Conservation (phyloP, 37 sponge, comb jelly and placozoan species). For the Chondrilla cf. caribensis region DNA sequence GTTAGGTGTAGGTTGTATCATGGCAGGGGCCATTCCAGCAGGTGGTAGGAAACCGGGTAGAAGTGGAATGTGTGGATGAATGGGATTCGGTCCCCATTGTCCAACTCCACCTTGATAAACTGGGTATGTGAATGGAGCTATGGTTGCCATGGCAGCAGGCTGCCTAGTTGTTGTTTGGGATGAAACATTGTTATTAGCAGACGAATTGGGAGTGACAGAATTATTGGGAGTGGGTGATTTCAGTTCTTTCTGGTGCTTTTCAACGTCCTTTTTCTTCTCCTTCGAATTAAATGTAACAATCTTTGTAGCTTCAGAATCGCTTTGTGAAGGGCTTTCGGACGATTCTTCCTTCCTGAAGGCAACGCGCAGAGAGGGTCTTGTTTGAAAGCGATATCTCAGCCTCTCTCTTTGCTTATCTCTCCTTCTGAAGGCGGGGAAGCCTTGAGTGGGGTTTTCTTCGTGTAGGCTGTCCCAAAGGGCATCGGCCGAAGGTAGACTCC, state of each 20-base stretch:
- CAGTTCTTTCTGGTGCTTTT: not conserved
- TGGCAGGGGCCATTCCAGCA: not conserved
- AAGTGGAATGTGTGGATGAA: slow-evolving; percentile 3
- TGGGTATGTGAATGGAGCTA: not conserved
- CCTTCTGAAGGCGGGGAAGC: too few relatives aligned
- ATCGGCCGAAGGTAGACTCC: slow-evolving; percentile 4
- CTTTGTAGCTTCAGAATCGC: not conserved
- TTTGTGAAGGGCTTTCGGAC: not conserved
- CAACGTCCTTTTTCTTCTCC: not conserved
- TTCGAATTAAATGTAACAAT: not conserved
- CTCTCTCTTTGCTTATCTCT: too few relatives aligned
- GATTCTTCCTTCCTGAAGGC: not conserved
- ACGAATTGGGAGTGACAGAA: not conserved
- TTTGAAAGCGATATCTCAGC: not conserved
- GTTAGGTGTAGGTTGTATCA: not conserved
- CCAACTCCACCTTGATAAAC: not conserved
- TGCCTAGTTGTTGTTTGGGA: not conserved
- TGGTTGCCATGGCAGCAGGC: not conserved
- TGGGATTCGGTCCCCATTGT: not conserved
- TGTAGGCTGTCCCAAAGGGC: slow-evolving; percentile 21
- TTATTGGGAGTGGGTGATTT: not conserved
- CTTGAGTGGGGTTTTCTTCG: not conserved
- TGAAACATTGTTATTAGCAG: not conserved
- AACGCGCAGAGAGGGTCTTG: not conserved
- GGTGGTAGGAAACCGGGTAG: not conserved